phyloP scores from a whole-genome alignment of 2,797 vertebrate species.

The Hemibagrus guttatus region DNA sequence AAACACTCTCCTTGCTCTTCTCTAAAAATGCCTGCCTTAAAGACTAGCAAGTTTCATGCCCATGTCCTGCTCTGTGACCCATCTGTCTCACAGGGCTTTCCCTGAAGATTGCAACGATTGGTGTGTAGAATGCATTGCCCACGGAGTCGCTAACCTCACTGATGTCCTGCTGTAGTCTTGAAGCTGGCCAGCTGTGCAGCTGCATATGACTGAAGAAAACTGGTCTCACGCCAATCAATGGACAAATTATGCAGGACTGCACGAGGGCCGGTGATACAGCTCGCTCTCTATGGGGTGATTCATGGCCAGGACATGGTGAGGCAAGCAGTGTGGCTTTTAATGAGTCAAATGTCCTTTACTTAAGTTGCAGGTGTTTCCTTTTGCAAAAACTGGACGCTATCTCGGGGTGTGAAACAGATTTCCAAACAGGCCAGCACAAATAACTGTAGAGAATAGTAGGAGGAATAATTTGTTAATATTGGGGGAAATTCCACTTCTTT shows the following conservation, averaged over 20 bases:
- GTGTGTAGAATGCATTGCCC: background rate
- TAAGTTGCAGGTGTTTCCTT: constrained; percentile 5
- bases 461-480: background rate
- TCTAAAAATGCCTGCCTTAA: background rate
- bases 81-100: background rate
- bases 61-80: background rate
- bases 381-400: background rate
- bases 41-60: background rate
- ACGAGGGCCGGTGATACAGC: background rate
- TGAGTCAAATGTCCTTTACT: constrained; percentile 19
- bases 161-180: background rate
- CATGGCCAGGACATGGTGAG: background rate
- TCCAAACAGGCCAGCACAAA: background rate
- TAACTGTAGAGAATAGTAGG: background rate
- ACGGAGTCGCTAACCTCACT: background rate
- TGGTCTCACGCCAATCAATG: background rate
- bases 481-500: background rate
- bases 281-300: background rate
- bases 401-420: background rate
- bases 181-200: constrained; percentile 12
- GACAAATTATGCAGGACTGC: constrained; percentile 1
- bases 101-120: background rate
- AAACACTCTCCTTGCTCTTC: background rate
- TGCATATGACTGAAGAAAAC: constrained; percentile 1
- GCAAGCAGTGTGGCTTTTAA: constrained; percentile 7